Base-by-base conservation (phyloP, 2,888 invertebrate genomes). In the Agrilus biguttatus region DNA sequence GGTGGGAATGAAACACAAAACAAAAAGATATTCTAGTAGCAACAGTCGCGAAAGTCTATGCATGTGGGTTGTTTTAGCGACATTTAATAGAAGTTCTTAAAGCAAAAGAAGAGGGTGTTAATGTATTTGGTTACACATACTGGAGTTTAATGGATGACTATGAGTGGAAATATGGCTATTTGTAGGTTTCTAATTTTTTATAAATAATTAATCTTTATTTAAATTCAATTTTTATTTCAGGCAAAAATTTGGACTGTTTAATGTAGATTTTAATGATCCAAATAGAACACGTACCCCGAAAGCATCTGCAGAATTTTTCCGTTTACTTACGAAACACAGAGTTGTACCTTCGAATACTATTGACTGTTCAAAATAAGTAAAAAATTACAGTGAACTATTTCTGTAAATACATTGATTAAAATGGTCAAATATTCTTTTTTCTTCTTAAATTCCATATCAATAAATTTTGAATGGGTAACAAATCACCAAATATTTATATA, bases 101-200 rank as follows among this genome's bases (percentile, higher is more conserved):
- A 2, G 73, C 74, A 1, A 51, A 55, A 0, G 66, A 70, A 34
- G 77, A 79, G 55, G 70, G 71, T 0, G 76, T 74, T 47, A 66
- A 67, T 39, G 69, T 80, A 1, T 55, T 66, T 3, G 83, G 78
- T 0, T 88, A 85, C 56, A 74, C 80, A 0, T 74, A 77, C 42
- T 86, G 85, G 84, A 80, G 80, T 48, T 62, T 88, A 8, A 70
- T 86, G 62, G 87, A 88, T 55, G 83, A 83, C 57, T 83, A 79
- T 59, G 85, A 87, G 59, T 87, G 85, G 85, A 70, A 70, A 46
- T 68, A 71, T 35, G 86, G 86, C 28, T 85, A 73, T 57, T 74
- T 75, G 74, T 80, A 69, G 75, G 78, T 73, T 37, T n/a, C 2
- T 28, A 10, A 2, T 3, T 10, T 10, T 10, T 28, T 28, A 10